These are phyloP conservation scores for Crocallis elinguaria DNA, from an alignment of 2,888 invertebrate species.

Conservation along the genomic window DNA sequence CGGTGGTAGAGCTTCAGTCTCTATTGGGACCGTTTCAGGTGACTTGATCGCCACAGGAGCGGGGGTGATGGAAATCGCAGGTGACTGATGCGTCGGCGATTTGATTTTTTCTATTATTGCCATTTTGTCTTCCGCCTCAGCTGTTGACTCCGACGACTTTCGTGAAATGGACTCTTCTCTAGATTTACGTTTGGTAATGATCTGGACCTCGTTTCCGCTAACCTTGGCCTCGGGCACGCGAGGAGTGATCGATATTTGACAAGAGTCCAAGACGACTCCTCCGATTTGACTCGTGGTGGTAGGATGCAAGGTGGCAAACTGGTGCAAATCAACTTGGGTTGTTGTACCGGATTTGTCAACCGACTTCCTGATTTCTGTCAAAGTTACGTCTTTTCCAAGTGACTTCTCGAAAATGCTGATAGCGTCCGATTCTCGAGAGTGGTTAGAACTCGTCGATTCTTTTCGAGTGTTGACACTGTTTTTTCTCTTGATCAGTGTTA, in stretches of 20 bases:
- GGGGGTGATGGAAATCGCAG: slow-evolving; percentile 58
- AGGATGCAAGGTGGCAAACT: slow-evolving; percentile 71
- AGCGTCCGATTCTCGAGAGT: slow-evolving; percentile 76
- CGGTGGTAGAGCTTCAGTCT: slow-evolving; percentile 65
- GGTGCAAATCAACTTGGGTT: slow-evolving; percentile 68
- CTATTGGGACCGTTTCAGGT: slow-evolving; percentile 60
- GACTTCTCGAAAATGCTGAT: slow-evolving; percentile 82
- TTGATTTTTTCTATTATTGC: slow-evolving; percentile 68
- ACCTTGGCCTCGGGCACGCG: slow-evolving; percentile 59
- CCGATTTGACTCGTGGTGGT: slow-evolving; percentile 57
- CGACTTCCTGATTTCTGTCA: slow-evolving; percentile 80
- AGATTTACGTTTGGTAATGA: slow-evolving; percentile 63
- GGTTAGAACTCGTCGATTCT: slow-evolving; percentile 79
- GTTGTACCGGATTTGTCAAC: slow-evolving; percentile 65
- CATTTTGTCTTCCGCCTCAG: slow-evolving; percentile 64
- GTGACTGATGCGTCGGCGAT: slow-evolving; percentile 59
- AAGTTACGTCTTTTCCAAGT: slow-evolving; percentile 77
- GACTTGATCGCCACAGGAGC: slow-evolving; percentile 61
- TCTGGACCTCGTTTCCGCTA: slow-evolving; percentile 55
- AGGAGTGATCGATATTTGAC: slow-evolving; percentile 75
- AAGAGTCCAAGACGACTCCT: slow-evolving; percentile 66
- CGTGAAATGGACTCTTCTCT: slow-evolving; percentile 64
- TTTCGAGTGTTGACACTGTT: slow-evolving; percentile 74
- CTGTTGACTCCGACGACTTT: slow-evolving; percentile 66
- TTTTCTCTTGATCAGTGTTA: slow-evolving; percentile 77